Conservation (phyloP, 2,113 vertebrate species). For the Urocitellus parryii region DNA sequence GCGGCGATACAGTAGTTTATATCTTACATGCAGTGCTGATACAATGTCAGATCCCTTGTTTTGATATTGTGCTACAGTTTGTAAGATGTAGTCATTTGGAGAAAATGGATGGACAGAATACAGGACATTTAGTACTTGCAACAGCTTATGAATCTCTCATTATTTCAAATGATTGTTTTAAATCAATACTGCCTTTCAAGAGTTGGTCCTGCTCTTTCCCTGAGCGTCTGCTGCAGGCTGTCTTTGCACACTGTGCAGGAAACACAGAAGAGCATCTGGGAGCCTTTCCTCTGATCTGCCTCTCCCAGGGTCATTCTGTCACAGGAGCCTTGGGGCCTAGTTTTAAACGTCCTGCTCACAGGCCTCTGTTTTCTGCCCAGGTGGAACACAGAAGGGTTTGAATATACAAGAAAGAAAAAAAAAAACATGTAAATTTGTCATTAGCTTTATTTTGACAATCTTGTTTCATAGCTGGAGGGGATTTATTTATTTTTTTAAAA, state of each 20-base stretch:
- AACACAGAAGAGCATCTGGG: background rate
- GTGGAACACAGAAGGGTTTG: background rate
- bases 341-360: background rate
- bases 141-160: background rate
- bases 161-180: background rate
- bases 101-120: background rate
- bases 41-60: background rate
- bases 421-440: background rate
- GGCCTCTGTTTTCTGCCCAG: background rate
- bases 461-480: background rate
- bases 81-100: too few relatives aligned
- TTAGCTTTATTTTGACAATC: background rate
- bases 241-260: background rate
- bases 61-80: background rate
- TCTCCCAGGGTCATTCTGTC: fast-evolving
- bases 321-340: background rate
- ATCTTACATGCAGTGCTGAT: background rate
- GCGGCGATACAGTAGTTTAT: background rate
- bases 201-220: background rate
- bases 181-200: background rate
- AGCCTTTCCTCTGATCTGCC: background rate
- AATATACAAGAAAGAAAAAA: background rate
- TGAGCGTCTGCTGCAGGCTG: fast-evolving
- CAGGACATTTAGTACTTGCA: background rate
- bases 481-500: background rate